These are phyloP conservation scores for Pagrus major DNA, from an alignment of 2,113 vertebrate genomes.

Conservation along the genomic window DNA sequence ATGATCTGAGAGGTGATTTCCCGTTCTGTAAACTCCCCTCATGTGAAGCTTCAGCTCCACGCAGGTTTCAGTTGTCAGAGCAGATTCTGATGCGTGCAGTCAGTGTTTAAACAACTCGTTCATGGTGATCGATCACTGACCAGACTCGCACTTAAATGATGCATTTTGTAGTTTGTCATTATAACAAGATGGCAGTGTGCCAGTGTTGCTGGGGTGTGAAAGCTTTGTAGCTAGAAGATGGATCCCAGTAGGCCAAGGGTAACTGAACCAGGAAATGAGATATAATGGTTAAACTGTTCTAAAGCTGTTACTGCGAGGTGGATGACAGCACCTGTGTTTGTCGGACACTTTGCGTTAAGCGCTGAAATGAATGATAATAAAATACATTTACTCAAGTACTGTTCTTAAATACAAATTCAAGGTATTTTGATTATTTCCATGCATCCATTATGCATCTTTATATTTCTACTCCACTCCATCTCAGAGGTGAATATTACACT, in stretches of 20 bases:
- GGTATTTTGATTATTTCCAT: not conserved
- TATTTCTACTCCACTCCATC: not conserved
- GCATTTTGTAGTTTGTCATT: not conserved
- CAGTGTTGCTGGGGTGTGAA: not conserved
- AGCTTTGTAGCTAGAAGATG: not conserved
- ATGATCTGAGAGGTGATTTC: conserved; percentile 41
- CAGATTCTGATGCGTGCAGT: not conserved
- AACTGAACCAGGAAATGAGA: conserved; percentile 36
- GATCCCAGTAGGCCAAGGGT: conserved; percentile 13
- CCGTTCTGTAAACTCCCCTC: conserved; percentile 53
- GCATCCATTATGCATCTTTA: not conserved
- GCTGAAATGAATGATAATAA: not conserved
- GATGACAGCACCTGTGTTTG: conserved; percentile 3
- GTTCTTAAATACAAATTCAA: not conserved
- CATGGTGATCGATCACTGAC: not conserved
- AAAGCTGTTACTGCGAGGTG: not conserved
- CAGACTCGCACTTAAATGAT: not conserved
- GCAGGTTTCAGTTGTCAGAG: conserved; percentile 28
- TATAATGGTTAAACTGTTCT: not conserved
- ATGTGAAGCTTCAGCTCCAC: conserved; percentile 12
- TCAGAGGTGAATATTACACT: not conserved
- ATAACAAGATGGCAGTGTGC: not conserved
- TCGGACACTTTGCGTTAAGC: not conserved
- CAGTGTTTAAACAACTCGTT: not conserved
- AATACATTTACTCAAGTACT: not conserved